Base-by-base conservation (phyloP, 2,888 invertebrate genomes). In the Melanostoma scalare region DNA sequence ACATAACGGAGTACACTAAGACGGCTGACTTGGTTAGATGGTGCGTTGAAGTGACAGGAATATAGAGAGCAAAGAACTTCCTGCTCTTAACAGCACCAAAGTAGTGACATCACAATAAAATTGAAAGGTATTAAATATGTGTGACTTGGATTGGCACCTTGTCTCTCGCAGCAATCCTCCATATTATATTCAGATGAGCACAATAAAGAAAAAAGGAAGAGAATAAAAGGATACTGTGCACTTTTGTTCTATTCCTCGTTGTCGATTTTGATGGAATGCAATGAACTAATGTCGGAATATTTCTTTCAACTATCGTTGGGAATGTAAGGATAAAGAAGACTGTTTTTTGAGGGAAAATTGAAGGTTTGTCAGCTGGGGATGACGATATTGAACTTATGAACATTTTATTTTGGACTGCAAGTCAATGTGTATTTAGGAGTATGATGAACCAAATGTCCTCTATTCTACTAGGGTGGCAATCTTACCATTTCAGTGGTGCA, bases 51-150 rank as follows among this genome's bases (percentile, higher is more conserved):
- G 53, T 67, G 67, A 58, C 44, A 42, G 33, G 20, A 69, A 50
- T 48, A 50, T 48, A 50, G 53, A 77, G 77, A 40, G 63, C 67
- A 82, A 77, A 61, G 60, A 71, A 81, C 76, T 81, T 81, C 71
- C 55, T 38, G 35, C 2, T 50, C n/a, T 9, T 30, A 4, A 36
- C 33, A 33, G 6, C 5, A 58, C 30, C n/a, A 4, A 20, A 68
- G 60, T 8, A 61, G 31, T 67, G 60, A 67, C 56, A 72, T 52
- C 67, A 42, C 20, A 68, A 61, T 40, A 71, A 61, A 60, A 60
- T 55, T 79, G 67, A 60, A 53, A 55, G 30, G 61, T 40, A 58
- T 67, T 60, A 53, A 67, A 77, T 63, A 61, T 38, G 8, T 67
- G 46, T 61, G 38, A 31, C 42, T 42, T 77, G 52, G 36, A 6